These are phyloP conservation scores for Drosophila meridiana DNA, from an alignment of 2,888 invertebrate genomes.

Conservation along the genomic window DNA sequence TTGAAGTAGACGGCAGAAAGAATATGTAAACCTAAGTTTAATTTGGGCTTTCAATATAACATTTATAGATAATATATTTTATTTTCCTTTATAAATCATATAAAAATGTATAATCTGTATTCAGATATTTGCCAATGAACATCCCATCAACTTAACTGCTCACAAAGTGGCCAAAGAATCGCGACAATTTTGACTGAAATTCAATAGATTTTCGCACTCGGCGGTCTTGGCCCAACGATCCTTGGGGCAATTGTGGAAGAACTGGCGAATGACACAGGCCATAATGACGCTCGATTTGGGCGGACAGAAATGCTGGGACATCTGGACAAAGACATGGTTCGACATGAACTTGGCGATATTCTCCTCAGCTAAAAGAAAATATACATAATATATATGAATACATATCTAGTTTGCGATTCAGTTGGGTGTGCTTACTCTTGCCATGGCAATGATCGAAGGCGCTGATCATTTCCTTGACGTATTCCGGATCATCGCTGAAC, in stretches of 20 bases:
- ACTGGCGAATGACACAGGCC: conserved; percentile 70
- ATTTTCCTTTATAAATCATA: too few relatives aligned
- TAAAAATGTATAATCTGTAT: too few relatives aligned
- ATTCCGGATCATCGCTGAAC: conserved; percentile 64
- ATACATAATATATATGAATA: too few relatives aligned
- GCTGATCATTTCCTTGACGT: conserved; percentile 71
- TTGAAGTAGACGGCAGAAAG: too few relatives aligned
- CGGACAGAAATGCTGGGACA: conserved; percentile 56
- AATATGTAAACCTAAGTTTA: too few relatives aligned
- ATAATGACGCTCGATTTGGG: conserved; percentile 69
- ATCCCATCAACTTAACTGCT: neutral
- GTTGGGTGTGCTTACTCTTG: conserved; percentile 45
- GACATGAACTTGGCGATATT: conserved; percentile 62
- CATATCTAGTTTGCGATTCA: neutral
- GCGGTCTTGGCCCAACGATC: conserved; percentile 71
- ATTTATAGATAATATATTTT: too few relatives aligned
- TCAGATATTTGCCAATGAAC: neutral
- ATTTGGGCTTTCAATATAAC: too few relatives aligned
- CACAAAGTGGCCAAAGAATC: conserved; percentile 46
- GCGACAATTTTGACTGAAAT: conserved; percentile 65
- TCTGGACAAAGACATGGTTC: conserved; percentile 53
- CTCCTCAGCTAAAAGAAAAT: conserved; percentile 57
- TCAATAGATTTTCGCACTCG: conserved; percentile 64
- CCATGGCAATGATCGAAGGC: conserved; percentile 79
- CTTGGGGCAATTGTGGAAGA: conserved; percentile 77